Evolutionary conservation across 2,113 vertebrate genomes (phyloP), one percentile per base, ranked within the genome.

Genomic region (Illadopsis cleaveri): DNA sequence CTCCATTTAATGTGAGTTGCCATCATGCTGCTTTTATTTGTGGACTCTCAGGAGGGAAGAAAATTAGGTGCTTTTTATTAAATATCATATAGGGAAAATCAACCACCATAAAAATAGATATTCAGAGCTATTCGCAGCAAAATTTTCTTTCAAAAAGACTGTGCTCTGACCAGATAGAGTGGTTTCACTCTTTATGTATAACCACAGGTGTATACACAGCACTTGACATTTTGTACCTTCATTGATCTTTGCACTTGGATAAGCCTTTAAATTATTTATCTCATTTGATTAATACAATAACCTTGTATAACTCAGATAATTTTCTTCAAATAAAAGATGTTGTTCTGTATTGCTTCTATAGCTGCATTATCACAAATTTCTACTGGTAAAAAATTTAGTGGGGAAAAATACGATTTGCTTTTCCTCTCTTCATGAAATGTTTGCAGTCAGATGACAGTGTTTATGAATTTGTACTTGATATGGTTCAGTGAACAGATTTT

Each of bases 401-500:
- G 25, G 33, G 15, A 83, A 86, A 94, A 80, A 66, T 54, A 50
- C 4, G 1, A 2, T 30, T 83, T 61, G 48, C 15, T 90, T 88
- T 64, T 76, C 72, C 60, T 78, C 37, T 87, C 38, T 80, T 88
- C 48, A 14, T 88, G 11, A 83, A 92, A 76, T 87, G 6, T 79
- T 93, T 97, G 68, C 60, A 58, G 60, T 78, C 58, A 93, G 89
- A 93, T 92, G 71, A 79, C 42, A 53, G 24, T 71, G 33, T 81
- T 94, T 86, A 71, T 92, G 64, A 81, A 51, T 94, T 93, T 84
- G 33, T 87, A 54, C 62, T 65, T 58, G 42, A 31, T 91, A 37
- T 10, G 33, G 70, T 91, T 94, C 19, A 4, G 50, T 68, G 91
- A 93, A 93, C 84, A 95, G 89, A 87, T 91, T 96, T 93, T 91